A percentile compares a stretch with the other conserved stretches of the same genome.
Conservation (phyloP, 2,888 invertebrate genomes). For the Chorisops tibialis region DNA sequence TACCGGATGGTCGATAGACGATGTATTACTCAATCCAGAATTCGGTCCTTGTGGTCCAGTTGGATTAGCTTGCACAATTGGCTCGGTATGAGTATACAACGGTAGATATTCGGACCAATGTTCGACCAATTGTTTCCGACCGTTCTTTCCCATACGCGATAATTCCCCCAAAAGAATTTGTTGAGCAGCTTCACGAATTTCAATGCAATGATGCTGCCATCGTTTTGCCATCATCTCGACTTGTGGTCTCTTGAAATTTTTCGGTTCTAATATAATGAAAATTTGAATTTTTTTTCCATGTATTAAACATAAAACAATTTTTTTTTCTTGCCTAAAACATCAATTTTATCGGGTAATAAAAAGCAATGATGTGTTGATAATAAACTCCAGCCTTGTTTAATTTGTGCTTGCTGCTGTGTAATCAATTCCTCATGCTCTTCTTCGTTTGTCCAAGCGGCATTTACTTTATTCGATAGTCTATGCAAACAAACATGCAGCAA, state of each 20-base stretch:
- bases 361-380: conserved; percentile 96
- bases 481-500: conserved; percentile 25
- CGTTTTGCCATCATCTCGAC: conserved; percentile 96
- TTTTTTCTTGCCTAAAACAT: conserved; percentile 48
- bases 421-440: conserved; percentile 81
- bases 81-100: conserved; percentile 76
- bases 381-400: conserved; percentile 96
- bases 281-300: neutral
- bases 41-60: conserved; percentile 48
- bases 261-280: conserved; percentile 59
- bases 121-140: conserved; percentile 88
- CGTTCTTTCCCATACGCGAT: conserved; percentile 68
- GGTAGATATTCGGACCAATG: conserved; percentile 96
- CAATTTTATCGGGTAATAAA: conserved; percentile 88
- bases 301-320: conserved; percentile 5
- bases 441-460: conserved; percentile 66
- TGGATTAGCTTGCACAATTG: conserved; percentile 65
- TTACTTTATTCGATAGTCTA: conserved; percentile 63
- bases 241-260: conserved; percentile 87
- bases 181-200: conserved; percentile 95
- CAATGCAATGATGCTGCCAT: conserved; percentile 98
- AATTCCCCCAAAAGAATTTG: conserved; percentile 92
- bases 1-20: conserved; percentile 33
- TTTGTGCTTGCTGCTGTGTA: conserved; percentile 84
- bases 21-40: conserved; percentile 35